Base-by-base conservation (phyloP, 2,797 vertebrate genomes). In the Macroramphosus scolopax region DNA sequence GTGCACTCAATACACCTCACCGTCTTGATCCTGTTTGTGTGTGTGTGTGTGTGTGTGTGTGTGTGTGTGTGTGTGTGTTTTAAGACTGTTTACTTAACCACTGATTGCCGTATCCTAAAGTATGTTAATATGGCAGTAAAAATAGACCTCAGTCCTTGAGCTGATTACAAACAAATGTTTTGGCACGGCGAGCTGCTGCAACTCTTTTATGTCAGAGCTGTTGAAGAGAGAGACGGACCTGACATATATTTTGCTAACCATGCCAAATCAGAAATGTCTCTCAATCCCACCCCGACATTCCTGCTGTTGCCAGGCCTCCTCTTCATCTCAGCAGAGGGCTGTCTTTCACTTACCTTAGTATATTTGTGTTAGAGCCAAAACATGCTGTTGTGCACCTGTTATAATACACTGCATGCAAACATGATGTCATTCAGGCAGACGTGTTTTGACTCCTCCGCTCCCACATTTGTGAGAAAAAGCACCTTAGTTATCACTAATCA, bases 241-340 rank as follows among this genome's bases (percentile, higher is more conserved):
- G 32, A 50, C 40, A 51, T 57, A 59, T 12, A 12, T 72, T 64
- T 59, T 39, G 41, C 49, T 38, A 17, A 76, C 55, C 74, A 47
- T 75, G 62, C 30, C 56, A 68, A 85, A 86, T 85, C 67, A 77
- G 65, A 59, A 73, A 80, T 83, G 62, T 77, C 58, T 75, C 58
- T 33, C 50, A 35, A 72, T 78, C 68, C 56, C 50, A 25, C 46
- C 38, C 45, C 73, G 63, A 81, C 72, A 71, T 78, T 78, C 73
- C 55, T 63, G 40, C 41, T 56, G 31, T 55, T 51, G 33, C 51
- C 59, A 44, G 63, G 56, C 50, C 35, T 43, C 62, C 41, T 60
- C 48, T 42, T 79, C 54, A 37, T 63, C 73, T 62, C 79, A 68
- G 69, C 53, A 53, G 63, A 65, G 51, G 28, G 45, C 51, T 66